Conservation (phyloP, 2,113 vertebrate genomes). For the Dermatemys mawii region DNA sequence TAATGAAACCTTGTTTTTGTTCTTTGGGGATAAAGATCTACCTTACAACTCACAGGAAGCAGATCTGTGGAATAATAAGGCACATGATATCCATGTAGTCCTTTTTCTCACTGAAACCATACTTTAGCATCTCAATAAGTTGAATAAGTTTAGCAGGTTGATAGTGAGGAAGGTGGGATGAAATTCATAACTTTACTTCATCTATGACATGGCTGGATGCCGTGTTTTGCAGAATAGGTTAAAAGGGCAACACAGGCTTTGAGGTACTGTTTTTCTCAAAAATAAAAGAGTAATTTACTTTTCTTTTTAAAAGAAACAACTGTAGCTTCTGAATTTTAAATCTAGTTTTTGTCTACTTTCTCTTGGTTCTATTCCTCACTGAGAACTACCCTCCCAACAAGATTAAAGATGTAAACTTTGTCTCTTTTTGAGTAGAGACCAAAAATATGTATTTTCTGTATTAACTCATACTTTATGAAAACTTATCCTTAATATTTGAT, state of each 20-base stretch:
- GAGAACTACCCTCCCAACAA: neutral
- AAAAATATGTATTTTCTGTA: neutral
- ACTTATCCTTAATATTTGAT: neutral
- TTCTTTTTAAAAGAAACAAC: neutral
- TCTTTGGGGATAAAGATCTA: neutral
- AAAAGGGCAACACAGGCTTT: neutral
- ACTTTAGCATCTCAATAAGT: neutral
- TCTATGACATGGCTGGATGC: neutral
- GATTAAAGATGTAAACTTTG: neutral
- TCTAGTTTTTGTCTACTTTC: neutral
- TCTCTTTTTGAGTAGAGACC: neutral
- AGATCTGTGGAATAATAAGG: neutral
- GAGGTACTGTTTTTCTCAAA: neutral
- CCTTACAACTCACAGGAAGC: neutral
- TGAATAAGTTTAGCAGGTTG: neutral
- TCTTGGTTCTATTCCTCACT: neutral
- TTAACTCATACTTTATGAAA: neutral
- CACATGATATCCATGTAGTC: neutral
- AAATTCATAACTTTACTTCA: neutral
- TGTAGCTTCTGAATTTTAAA: neutral
- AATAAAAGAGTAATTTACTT: rapidly evolving
- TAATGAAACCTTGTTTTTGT: neutral
- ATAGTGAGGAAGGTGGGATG: neutral
- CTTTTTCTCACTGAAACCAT: neutral
- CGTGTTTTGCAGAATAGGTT: neutral